Conservation (phyloP, 2,888 invertebrate species). For the Rhagophthalmus giganteus region DNA sequence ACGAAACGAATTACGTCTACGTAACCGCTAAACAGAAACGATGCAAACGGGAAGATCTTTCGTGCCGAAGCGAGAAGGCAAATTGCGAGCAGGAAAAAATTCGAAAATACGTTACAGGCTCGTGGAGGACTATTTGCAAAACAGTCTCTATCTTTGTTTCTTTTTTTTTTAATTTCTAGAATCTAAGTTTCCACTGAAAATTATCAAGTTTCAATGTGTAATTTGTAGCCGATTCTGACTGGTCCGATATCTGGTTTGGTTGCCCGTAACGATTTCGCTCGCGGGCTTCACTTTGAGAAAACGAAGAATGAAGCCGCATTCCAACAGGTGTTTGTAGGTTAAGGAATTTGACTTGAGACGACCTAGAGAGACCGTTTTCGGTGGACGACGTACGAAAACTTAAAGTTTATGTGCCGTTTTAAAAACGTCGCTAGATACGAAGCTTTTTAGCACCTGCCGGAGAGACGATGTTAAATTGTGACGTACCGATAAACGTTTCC, state of each 20-base stretch:
- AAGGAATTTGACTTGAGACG: conserved; percentile 52
- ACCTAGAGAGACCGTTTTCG: conserved; percentile 40
- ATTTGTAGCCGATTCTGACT: too few relatives aligned
- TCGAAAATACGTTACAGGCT: neutral
- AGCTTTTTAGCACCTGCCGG: conserved; percentile 9
- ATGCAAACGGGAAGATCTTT: too few relatives aligned
- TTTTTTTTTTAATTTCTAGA: too few relatives aligned
- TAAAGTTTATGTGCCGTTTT: conserved; percentile 12
- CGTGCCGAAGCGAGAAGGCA: too few relatives aligned
- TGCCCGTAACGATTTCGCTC: conserved; percentile 44
- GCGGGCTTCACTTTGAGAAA: conserved; percentile 46
- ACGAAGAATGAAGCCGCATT: conserved; percentile 53
- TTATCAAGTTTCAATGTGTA: too few relatives aligned
- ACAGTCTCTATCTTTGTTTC: too few relatives aligned
- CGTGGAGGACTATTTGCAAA: too few relatives aligned
- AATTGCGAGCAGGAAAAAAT: too few relatives aligned
- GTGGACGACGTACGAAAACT: conserved; percentile 31
- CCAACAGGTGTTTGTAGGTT: conserved; percentile 56
- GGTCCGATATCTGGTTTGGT: conserved; percentile 31
- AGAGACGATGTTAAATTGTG: too few relatives aligned
- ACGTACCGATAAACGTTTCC: too few relatives aligned
- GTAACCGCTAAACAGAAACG: neutral
- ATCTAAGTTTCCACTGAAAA: too few relatives aligned
- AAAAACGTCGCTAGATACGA: neutral
- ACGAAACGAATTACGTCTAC: conserved; percentile 13